phyloP scores from a whole-genome alignment of 2,888 invertebrate genomes.

The Mimachlamys varia region DNA sequence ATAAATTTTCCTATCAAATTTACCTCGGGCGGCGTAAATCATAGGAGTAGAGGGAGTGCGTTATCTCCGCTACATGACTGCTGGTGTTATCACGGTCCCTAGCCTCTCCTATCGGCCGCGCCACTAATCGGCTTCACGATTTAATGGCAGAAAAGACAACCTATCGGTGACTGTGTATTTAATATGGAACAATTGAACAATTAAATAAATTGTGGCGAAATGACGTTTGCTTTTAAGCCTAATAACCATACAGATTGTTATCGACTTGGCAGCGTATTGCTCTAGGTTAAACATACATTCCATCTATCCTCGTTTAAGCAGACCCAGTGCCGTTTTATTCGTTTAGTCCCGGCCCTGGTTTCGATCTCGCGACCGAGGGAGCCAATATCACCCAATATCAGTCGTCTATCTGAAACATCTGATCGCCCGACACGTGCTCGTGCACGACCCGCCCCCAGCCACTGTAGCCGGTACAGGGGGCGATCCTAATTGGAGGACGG shows the following conservation, averaged over 20 bases:
- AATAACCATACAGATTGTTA: constrained; percentile 14
- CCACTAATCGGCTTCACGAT: constrained; percentile 15
- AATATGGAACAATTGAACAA: constrained; percentile 33
- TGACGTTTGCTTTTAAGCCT: constrained; percentile 36
- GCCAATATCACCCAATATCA: neutral
- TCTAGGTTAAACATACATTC: neutral
- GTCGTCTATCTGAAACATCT: neutral
- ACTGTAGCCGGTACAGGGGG: neutral
- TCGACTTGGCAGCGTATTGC: constrained; percentile 15
- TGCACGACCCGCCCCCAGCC: constrained; percentile 25
- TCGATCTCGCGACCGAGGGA: constrained; percentile 33
- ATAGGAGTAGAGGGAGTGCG: neutral
- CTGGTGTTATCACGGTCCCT: constrained; percentile 3
- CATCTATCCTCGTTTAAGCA: constrained; percentile 20
- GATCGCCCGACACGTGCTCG: constrained; percentile 25
- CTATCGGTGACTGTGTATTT: constrained; percentile 31
- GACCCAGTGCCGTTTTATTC: constrained; percentile 24
- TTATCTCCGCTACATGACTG: neutral
- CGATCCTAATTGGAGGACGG: neutral
- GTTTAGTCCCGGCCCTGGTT: constrained; percentile 31
- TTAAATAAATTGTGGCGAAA: constrained; percentile 36
- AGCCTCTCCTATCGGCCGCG: constrained; percentile 21
- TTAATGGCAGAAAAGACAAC: constrained; percentile 33
- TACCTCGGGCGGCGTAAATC: constrained; percentile 21
- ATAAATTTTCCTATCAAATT: constrained; percentile 36